These are phyloP conservation scores for Melanotaenia trifasciata DNA, from an alignment of 2,797 vertebrate species.

Conservation along the genomic window DNA sequence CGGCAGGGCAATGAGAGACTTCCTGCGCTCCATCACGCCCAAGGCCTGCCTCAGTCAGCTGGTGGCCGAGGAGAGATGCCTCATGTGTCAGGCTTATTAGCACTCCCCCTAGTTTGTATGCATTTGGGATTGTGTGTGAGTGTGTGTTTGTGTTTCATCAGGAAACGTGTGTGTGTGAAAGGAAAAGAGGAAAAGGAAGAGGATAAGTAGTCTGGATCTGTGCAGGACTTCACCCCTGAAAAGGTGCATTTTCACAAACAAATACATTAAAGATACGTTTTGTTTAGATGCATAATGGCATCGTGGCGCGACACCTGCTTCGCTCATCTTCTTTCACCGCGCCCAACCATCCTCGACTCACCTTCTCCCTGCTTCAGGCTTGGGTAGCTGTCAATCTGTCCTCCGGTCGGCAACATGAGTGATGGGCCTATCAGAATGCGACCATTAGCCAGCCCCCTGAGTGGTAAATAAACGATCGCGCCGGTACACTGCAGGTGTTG, in stretches of 20 bases:
- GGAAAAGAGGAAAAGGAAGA: conserved; percentile 15
- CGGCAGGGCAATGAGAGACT: conserved; percentile 87
- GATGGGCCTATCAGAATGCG: conserved; percentile 84
- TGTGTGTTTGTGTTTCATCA: conserved; percentile 43
- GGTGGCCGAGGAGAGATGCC: conserved; percentile 84
- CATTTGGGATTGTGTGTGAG: conserved; percentile 70
- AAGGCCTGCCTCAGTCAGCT: conserved; percentile 88
- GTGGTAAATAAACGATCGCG: conserved; percentile 92
- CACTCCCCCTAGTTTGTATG: conserved; percentile 80
- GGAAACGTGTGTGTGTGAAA: conserved; percentile 19
- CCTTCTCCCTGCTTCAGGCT: conserved; percentile 77
- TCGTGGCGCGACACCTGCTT: conserved; percentile 31
- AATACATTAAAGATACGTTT: conserved; percentile 15
- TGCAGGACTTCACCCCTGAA: not conserved
- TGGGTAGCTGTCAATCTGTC: conserved; percentile 80
- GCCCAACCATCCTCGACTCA: conserved; percentile 65
- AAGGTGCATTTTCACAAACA: conserved; percentile 3
- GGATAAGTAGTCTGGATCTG: not conserved
- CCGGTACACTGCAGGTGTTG: conserved; percentile 93
- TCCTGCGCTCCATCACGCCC: conserved; percentile 88
- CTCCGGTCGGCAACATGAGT: conserved; percentile 76
- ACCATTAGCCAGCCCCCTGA: conserved; percentile 85
- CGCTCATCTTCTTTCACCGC: conserved; percentile 29
- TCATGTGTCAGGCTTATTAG: conserved; percentile 88
- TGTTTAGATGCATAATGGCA: conserved; percentile 29